Evolutionary conservation across 2,113 vertebrate species (phyloP), one percentile per base, ranked within the genome.

Genomic region (Galemys pyrenaicus): DNA sequence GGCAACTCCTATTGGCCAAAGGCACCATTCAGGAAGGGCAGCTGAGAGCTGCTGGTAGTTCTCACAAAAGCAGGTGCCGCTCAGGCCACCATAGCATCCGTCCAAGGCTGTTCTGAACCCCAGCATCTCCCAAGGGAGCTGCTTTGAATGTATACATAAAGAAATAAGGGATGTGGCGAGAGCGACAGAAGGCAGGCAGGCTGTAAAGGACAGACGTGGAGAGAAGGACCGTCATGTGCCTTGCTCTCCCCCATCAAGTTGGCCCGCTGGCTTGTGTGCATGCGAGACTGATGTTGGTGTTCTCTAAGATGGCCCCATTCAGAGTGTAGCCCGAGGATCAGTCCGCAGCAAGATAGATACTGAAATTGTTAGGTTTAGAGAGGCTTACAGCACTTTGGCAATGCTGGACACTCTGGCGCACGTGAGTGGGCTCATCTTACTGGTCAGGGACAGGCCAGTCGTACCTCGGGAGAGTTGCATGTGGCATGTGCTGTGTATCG

Each of bases 301-400:
- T 22, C 15, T 22, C 11, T 20, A 26, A 74, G 64, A 24, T 5
- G n/a, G 22, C 17, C 4, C 65, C 35, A 1, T 22, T 10, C 62
- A 13, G 9, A 16, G 32, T 6, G 1, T 39, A 24, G 12, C 32
- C 24, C 28, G 79, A 54, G 32, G 13, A 22, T 22, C 51, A 7
- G 32, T 22, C 11, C n/a, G 5, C n/a, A 11, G 5, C 0, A 2
- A 79, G 37, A 28, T 32, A 12, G 26, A 28, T 37, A 8, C 56
- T 51, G 56, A 83, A 73, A 20, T 9, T 37, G 22, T 2, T n/a
- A 3, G 28, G 46, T 78, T 32, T 30, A 60, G 11, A 4, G 37
- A 41, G 39, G 30, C 70, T n/a, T 12, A 11, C 54, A 60, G 30
- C 67, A 11, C 3, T n/a, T 20, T 2, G 15, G 11, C 80, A 2